phyloP scores from a whole-genome alignment of 2,113 vertebrate species.

The Diadophis punctatus region DNA sequence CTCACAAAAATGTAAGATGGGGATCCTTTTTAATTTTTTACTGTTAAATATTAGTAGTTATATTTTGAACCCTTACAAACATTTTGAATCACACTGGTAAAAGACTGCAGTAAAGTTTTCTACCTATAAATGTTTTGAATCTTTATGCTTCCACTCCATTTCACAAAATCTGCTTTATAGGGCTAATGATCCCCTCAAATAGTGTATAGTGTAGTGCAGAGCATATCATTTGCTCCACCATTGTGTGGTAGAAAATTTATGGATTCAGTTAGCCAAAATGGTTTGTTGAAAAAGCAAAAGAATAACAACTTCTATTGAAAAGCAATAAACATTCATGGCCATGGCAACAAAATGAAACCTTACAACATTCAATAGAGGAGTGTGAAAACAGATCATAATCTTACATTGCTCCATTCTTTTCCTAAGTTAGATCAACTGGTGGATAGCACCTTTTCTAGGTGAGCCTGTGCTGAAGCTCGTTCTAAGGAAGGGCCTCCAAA shows the following conservation, averaged over 20 bases:
- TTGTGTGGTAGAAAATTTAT: neutral
- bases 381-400: neutral
- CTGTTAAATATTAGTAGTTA: neutral
- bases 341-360: neutral
- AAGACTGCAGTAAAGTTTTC: neutral
- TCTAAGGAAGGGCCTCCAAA: neutral
- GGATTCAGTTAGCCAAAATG: neutral
- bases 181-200: neutral
- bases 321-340: neutral
- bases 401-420: neutral
- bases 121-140: neutral
- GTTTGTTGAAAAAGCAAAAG: neutral
- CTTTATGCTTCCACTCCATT: neutral
- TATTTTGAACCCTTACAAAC: neutral
- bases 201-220: neutral
- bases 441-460: neutral
- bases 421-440: neutral
- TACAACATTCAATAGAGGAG: neutral
- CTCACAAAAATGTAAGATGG: too few species aligned
- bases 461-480: neutral
- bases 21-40: neutral
- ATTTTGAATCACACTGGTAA: neutral
- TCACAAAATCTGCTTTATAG: neutral
- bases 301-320: neutral
- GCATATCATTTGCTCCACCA: neutral